These are phyloP conservation scores for Lepilemur ruficaudatus DNA, from an alignment of 2,797 vertebrate genomes.

Conservation along the genomic window DNA sequence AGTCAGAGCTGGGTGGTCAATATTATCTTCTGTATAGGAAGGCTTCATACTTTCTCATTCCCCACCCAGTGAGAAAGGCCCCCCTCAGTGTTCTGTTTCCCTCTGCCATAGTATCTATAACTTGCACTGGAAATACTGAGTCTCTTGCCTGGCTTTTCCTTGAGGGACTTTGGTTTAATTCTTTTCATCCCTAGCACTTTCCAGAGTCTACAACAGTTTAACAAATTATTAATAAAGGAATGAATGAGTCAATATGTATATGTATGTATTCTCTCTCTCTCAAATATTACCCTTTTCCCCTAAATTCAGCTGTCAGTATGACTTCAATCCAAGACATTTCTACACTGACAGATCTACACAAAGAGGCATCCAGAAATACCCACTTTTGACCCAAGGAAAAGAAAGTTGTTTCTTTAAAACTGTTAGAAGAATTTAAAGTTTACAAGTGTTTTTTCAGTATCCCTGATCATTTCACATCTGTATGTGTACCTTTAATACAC, in stretches of 20 bases:
- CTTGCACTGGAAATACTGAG: not conserved
- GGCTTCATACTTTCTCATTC: not conserved
- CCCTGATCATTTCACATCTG: not conserved
- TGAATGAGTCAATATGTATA: not conserved
- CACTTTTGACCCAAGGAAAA: not conserved
- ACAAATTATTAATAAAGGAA: not conserved
- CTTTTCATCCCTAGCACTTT: constrained; percentile 1
- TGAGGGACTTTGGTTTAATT: not conserved
- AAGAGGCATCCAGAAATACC: not conserved
- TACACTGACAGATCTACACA: not conserved
- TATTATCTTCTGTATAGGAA: not conserved
- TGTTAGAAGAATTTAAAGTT: not conserved
- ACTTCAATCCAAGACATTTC: not conserved
- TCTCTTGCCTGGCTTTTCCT: not conserved
- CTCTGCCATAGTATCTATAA: not conserved
- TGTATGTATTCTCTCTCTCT: not conserved
- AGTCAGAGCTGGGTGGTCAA: not conserved
- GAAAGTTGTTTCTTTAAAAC: not conserved
- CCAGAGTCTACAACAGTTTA: not conserved
- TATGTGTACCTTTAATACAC: not conserved
- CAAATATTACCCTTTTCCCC: not conserved
- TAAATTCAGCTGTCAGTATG: not conserved
- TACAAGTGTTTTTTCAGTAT: not conserved
- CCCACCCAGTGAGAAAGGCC: not conserved
- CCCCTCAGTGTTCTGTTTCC: not conserved